phyloP scores from a whole-genome alignment of 2,888 invertebrate genomes.

The Drosophila fungiperda region DNA sequence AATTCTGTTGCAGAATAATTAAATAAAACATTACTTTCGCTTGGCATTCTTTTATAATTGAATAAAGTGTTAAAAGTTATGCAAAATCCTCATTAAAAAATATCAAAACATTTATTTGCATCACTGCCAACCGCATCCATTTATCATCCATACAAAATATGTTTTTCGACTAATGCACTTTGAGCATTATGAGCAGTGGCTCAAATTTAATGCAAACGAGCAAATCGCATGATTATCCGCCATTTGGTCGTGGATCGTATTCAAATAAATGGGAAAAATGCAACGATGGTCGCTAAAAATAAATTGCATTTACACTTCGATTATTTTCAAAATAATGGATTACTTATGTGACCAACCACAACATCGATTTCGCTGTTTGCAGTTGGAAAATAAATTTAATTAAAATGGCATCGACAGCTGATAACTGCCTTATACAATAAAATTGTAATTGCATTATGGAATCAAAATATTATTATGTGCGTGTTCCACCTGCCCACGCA shows the following conservation, averaged over 20 bases:
- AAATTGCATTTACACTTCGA: background rate
- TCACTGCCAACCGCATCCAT: constrained; percentile 15
- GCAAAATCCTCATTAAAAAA: constrained; percentile 8
- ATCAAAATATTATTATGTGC: constrained; percentile 16
- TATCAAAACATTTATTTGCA: constrained; percentile 12
- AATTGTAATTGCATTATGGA: constrained; percentile 53
- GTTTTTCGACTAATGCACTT: constrained; percentile 28
- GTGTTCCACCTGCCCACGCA: constrained; percentile 3
- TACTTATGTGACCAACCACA: constrained; percentile 6
- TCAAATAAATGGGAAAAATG: constrained; percentile 42
- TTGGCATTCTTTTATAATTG: background rate
- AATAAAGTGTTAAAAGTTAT: background rate
- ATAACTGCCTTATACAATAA: constrained; percentile 27
- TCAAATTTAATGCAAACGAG: constrained; percentile 36
- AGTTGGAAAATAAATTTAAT: constrained; percentile 54
- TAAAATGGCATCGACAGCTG: constrained; percentile 35
- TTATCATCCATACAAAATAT: constrained; percentile 32
- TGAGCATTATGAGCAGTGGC: constrained; percentile 1
- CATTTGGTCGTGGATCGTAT: constrained; percentile 36
- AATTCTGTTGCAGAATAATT: background rate
- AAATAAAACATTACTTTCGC: background rate
- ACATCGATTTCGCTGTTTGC: constrained; percentile 29
- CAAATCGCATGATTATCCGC: constrained; percentile 55
- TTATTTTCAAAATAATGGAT: background rate
- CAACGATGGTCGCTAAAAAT: background rate